Evolutionary conservation across 1,140 invertebrate genomes (phyloP).

Genomic region (Subanguina moxae): DNA sequence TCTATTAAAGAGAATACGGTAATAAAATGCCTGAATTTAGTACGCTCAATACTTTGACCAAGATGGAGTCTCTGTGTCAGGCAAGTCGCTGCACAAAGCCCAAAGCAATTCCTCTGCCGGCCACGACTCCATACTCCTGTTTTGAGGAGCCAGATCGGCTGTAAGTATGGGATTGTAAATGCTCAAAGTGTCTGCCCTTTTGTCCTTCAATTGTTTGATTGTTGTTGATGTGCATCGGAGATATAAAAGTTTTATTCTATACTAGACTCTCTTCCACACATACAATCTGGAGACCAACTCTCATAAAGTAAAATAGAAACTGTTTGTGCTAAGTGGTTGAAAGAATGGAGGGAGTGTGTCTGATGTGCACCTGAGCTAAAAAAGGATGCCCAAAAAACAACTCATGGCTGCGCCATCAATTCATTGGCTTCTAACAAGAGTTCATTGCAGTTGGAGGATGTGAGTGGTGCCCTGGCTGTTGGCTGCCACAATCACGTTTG

Average conservation of each 20-base stretch:
- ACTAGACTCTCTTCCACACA: slow-evolving; percentile 13
- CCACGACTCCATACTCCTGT: slow-evolving; percentile 1
- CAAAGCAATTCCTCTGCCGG: slow-evolving; percentile 9
- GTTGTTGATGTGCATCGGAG: background rate
- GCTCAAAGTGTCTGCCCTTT: background rate
- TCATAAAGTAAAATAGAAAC: background rate
- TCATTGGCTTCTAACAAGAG: background rate
- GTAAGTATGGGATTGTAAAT: background rate
- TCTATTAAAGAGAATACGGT: no score
- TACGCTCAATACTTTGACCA: no score
- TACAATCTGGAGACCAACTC: background rate
- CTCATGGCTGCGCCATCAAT: no score
- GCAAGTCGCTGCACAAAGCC: slow-evolving; percentile 35
- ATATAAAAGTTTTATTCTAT: slow-evolving; percentile 6
- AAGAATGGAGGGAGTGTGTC: no score
- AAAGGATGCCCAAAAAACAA: no score
- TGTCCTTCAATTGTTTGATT: background rate
- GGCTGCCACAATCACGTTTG: slow-evolving; percentile 83
- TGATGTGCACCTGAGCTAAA: no score
- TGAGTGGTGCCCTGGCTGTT: slow-evolving; percentile 84
- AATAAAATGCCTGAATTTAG: no score
- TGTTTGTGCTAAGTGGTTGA: no score
- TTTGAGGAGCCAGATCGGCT: background rate
- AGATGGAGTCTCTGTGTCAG: no score
- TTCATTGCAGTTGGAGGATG: slow-evolving; percentile 47